Evolutionary conservation across 1,140 invertebrate species (phyloP), one percentile per base, ranked within the genome.

Genomic region (Solenopsis invicta): DNA sequence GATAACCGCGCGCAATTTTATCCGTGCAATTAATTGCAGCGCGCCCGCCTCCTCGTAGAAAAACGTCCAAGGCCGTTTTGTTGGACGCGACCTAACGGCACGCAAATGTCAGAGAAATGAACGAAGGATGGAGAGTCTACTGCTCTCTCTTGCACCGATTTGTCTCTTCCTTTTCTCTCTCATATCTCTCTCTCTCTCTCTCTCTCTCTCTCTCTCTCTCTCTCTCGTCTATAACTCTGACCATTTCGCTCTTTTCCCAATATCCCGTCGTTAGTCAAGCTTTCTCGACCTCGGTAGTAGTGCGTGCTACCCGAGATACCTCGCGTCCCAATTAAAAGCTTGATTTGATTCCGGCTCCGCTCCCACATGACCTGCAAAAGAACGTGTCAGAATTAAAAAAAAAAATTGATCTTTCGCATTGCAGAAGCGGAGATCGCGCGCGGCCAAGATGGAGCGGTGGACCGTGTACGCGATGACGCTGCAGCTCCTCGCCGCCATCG

Each of bases 401-500:
- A 71, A 71, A 61, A 48, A 34, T 72, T 9, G 37, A 78, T 48
- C 9, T 12, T 85, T 50, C 76, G 29, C 9, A 4, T 89, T 88
- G n/a, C 77, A 89, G 88, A n/a, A 71, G 9, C 29, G 48, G 18
- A 61, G 45, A 50, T 77, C 24, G 59, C 80, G 56, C 56, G 21
- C 77, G 24, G 56, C 69, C 54, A 89, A 82, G 81, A 92, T 92
- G 88, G 85, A 87, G 10, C 78, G 85, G 71, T 84, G 80, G 87
- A 50, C 41, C 77, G 56, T 78, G 37, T 88, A 88, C 18, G 56
- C 84, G 48, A 21, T 92, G 64, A 56, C 91, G 21, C 61, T 93
- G 64, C 88, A 86, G 6, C 78, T 85, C 37, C 12, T 93, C 13
- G 64, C 91, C 10, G 76, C 86, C 2, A 18, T 54, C 13, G 56